A percentile compares a stretch with the other conserved stretches of the same genome.
Evolutionary conservation across 1,140 invertebrate genomes (phyloP).

Genomic region (Dryas iulia): DNA sequence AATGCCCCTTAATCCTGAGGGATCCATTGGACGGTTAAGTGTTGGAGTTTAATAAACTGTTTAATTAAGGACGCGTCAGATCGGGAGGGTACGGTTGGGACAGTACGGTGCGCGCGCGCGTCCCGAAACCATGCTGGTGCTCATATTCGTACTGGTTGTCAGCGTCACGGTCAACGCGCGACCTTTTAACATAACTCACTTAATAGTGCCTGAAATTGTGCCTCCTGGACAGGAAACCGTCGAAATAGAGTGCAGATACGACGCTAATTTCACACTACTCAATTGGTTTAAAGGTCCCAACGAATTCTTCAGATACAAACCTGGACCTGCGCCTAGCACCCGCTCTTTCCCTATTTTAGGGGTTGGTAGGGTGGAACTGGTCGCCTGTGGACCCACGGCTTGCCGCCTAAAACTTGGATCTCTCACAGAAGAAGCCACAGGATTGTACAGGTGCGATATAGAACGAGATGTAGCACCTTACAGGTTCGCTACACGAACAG

Average conservation of each 20-base stretch:
- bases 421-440: conserved; percentile 64
- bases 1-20: conserved; percentile 49
- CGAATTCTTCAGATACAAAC: conserved; percentile 72
- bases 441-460: conserved; percentile 69
- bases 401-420: conserved; percentile 58
- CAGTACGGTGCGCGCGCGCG: conserved; percentile 67
- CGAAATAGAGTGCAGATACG: conserved; percentile 69
- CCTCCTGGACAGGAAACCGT: conserved; percentile 51
- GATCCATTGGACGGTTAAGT: conserved; percentile 65
- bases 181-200: conserved; percentile 64
- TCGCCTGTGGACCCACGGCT: conserved; percentile 58
- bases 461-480: conserved; percentile 63
- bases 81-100: conserved; percentile 56
- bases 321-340: conserved; percentile 59
- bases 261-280: conserved; percentile 70
- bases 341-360: conserved; percentile 64
- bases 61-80: conserved; percentile 71
- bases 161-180: conserved; percentile 38
- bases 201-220: conserved; percentile 57
- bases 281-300: conserved; percentile 70
- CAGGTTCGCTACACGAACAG: conserved; percentile 57
- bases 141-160: conserved; percentile 41
- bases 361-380: conserved; percentile 58
- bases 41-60: conserved; percentile 76
- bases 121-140: conserved; percentile 55